Evolutionary conservation across 2,113 vertebrate genomes (phyloP).

Genomic region (human (Homo sapiens)): DNA sequence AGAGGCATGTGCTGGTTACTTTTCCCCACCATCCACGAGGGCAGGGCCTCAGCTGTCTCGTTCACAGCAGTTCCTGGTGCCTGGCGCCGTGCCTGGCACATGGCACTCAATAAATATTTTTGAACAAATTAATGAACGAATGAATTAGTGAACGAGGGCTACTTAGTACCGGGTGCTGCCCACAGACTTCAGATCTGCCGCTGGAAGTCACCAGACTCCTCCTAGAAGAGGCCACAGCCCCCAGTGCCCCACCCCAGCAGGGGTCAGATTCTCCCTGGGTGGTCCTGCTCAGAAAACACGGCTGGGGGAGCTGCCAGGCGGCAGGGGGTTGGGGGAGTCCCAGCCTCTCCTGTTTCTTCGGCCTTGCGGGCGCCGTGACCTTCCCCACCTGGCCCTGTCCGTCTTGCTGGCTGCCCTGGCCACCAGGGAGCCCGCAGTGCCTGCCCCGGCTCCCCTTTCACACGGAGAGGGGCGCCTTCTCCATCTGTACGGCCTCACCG

Average conservation of each 20-base stretch:
- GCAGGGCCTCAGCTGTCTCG: not conserved
- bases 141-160: not conserved
- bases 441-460: not conserved
- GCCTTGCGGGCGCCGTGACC: constrained; percentile 34
- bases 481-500: constrained; percentile 65
- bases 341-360: not conserved
- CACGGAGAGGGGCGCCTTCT: not conserved
- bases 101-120: not conserved
- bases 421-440: not conserved
- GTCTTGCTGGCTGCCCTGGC: constrained; percentile 6
- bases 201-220: not conserved
- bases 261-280: constrained; percentile 8
- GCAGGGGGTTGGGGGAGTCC: not conserved
- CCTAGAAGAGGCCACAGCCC: not conserved
- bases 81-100: not conserved
- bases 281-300: constrained; percentile 26
- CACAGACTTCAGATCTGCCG: not conserved
- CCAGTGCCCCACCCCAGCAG: not conserved
- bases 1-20: not conserved
- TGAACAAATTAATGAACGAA: not conserved
- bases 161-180: not conserved
- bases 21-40: accelerated
- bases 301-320: not conserved
- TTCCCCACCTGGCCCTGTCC: constrained; percentile 77
- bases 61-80: not conserved